Base-by-base conservation (phyloP, 1,140 invertebrate genomes). In the Trichonephila clavata region DNA sequence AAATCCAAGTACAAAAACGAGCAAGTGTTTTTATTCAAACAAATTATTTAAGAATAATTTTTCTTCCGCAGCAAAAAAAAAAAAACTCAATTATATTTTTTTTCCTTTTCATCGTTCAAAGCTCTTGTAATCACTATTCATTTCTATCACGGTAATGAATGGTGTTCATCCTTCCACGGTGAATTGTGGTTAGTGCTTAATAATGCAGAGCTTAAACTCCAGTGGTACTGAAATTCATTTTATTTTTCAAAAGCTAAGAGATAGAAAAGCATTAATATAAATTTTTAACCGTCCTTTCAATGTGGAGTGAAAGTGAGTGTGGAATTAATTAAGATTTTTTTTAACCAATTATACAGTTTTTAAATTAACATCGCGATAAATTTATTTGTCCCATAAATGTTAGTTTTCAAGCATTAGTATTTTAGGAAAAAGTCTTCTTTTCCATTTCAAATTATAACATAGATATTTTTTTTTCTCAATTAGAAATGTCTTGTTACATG, bases 291-390 rank as follows among this genome's bases (percentile, higher is more conserved):
- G n/a, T 24, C 5, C 7, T 13, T 50, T 50, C 50, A 50, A 0
- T 50, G 13, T 27, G 43, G 4, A 81, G 14, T 43, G 77, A 20
- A 81, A 50, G 77, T 27, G 16, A 81, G 27, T 50, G 77, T 39
- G 32, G 77, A 81, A 43, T 81, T 81, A 81, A 81, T 81, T 81
- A 81, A 81, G 77, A 81, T 39, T 81, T 32, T 20, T 81, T 18
- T 43, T 18, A 81, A 81, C 13, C 13, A 81, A 39, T 20, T 39
- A n/a, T n/a, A 14, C 77, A 50, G n/a, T 43, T 68, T 68, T 68
- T 68, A 68, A 68, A 68, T 68, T 68, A 27, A n/a, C 10, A n/a
- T 24, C 10, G 65, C n/a, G 65, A 68, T 68, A 68, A 68, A 68
- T 68, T 68, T 68, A 24, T 24, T 21, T 68, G 21, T n/a, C 24